A percentile compares a stretch with the other conserved stretches of the same genome.
Conservation (phyloP, 2,888 invertebrate species). For the Steinernema scapterisci region DNA sequence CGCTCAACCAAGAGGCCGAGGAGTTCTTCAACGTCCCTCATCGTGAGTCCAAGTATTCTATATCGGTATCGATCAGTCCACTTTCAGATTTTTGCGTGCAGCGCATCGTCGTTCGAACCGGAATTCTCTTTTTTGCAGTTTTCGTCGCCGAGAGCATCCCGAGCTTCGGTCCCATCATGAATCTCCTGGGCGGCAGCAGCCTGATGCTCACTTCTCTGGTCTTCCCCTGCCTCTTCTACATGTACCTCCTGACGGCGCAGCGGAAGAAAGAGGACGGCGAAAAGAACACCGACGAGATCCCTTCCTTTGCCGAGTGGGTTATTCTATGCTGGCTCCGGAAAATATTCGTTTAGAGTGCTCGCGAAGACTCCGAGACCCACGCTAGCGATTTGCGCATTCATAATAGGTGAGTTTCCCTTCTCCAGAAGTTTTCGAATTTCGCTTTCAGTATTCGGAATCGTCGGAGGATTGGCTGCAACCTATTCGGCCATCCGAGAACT, state of each 20-base stretch:
- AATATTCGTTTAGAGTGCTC: constrained; percentile 34
- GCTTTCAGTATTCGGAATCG: constrained; percentile 52
- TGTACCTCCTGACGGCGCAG: neutral
- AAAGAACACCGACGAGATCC: constrained; percentile 3
- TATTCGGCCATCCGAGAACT: constrained; percentile 57
- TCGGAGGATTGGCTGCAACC: constrained; percentile 59
- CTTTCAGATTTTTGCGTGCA: constrained; percentile 42
- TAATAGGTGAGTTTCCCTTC: constrained; percentile 41
- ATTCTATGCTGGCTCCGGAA: too few species aligned
- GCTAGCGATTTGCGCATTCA: constrained; percentile 39
- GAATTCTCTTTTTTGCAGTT: constrained; percentile 46
- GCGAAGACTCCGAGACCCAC: constrained; percentile 41
- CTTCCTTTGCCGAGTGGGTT: neutral
- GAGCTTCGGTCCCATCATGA: constrained; percentile 42
- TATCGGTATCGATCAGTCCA: neutral
- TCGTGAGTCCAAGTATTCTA: constrained; percentile 37
- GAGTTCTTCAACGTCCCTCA: constrained; percentile 62
- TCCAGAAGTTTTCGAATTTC: neutral
- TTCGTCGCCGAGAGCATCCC: constrained; percentile 44
- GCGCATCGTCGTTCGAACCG: constrained; percentile 49
- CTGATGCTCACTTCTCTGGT: constrained; percentile 54
- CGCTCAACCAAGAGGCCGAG: constrained; percentile 63
- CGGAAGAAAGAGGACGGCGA: neutral
- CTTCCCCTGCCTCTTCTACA: constrained; percentile 41
- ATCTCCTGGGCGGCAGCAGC: constrained; percentile 47